Evolutionary conservation across 2,888 invertebrate genomes (phyloP), one percentile per base, ranked within the genome.

Genomic region (Eurytoma californica): DNA sequence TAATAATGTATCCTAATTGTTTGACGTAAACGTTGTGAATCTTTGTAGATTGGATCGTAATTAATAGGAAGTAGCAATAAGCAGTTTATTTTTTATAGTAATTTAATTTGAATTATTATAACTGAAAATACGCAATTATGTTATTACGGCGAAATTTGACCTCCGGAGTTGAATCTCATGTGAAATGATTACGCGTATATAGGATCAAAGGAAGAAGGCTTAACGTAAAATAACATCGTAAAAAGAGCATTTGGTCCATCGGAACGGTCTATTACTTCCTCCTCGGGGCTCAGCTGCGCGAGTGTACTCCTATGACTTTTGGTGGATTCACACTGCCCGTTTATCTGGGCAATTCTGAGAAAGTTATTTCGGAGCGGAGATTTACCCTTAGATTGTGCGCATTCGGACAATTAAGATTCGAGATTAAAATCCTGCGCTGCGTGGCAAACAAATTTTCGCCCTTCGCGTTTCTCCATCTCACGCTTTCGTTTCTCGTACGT

Each of bases 301-400:
- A 20, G 55, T 18, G 69, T 16, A n/a, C 68, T 12, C 30, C 14
- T 28, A 53, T 13, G 5, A 24, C n/a, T 49, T 58, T 16, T 20
- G 47, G 51, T 5, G 55, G 9, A 58, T 63, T 13, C 58, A 55
- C 18, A 5, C 3, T 49, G 14, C n/a, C 18, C 49, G 60, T 1
- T 53, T 70, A 53, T 13, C 79, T 60, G 60, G 69, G 57, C 73
- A 73, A 81, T 81, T 81, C 80, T 63, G 73, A 61, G 83, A 80
- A 84, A 76, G 81, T 82, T 84, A 85, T 86, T 86, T 82, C 84
- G 79, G 82, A 84, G 61, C 86, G 86, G 85, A 86, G 84, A 86
- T 86, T 85, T 84, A 83, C 77, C 80, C 81, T 72, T 70, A 75
- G 81, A 77, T 80, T 74, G 75, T 55, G 4, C 67, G 28, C 24